These are phyloP conservation scores for Polypedilum vanderplanki DNA, from an alignment of 1,140 invertebrate species.

Conservation along the genomic window DNA sequence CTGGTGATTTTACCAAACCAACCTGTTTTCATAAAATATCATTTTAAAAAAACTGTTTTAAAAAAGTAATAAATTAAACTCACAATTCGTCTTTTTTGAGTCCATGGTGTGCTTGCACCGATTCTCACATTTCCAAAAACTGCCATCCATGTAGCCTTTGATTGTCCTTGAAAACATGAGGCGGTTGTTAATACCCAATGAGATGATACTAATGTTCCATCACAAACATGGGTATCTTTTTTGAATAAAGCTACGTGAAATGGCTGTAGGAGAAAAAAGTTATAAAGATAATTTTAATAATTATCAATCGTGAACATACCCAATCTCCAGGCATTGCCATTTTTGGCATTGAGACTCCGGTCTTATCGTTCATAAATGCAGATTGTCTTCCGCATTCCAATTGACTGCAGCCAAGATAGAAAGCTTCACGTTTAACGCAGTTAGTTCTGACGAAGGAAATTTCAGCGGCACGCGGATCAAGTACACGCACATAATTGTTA, in stretches of 20 bases:
- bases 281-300: too few species aligned
- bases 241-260: conserved; percentile 80
- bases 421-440: conserved; percentile 68
- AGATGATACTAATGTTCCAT: conserved; percentile 69
- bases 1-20: conserved; percentile 82
- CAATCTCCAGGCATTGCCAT: conserved; percentile 71
- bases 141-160: conserved; percentile 76
- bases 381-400: conserved; percentile 72
- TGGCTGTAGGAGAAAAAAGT: conserved; percentile 47
- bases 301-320: too few species aligned
- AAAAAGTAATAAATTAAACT: neutral
- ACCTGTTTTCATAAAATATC: conserved; percentile 32
- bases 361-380: conserved; percentile 48
- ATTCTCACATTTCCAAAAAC: conserved; percentile 69
- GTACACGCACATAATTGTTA: conserved; percentile 65
- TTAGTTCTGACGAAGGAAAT: conserved; percentile 69
- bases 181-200: conserved; percentile 80
- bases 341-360: conserved; percentile 52
- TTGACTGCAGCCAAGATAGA: conserved; percentile 69
- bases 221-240: conserved; percentile 78
- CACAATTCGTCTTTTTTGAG: conserved; percentile 73
- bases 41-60: too few species aligned
- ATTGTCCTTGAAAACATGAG: conserved; percentile 84
- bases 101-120: conserved; percentile 73
- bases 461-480: conserved; percentile 68